Percentiles rank a stretch among this genome's conserved stretches.
Conservation (phyloP, 1,140 invertebrate species). For the Eubasilissa regina region DNA sequence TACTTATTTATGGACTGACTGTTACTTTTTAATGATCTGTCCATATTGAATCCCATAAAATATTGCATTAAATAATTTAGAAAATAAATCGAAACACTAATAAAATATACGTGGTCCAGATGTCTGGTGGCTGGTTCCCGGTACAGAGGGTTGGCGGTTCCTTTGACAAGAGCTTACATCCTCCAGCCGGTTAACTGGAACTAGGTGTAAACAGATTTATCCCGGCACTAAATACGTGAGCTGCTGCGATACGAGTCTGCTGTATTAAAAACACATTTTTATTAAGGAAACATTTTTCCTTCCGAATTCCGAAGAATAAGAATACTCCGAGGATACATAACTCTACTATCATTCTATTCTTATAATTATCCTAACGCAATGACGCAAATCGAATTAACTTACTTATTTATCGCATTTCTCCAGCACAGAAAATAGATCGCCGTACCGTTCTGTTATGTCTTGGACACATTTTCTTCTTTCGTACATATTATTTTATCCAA, state of each 20-base stretch:
- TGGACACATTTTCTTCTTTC: no score
- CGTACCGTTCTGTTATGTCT: no score
- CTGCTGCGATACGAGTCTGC: constrained; percentile 5
- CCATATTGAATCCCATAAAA: no score
- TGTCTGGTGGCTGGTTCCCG: background rate
- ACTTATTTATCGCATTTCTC: no score
- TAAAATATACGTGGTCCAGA: background rate
- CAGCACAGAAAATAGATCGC: no score
- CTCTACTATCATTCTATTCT: no score
- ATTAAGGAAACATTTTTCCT: background rate
- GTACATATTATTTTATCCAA: no score
- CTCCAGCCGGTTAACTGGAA: background rate
- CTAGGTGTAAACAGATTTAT: constrained; percentile 18
- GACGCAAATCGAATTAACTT: no score
- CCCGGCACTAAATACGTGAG: background rate
- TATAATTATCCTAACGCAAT: no score
- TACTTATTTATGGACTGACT: no score
- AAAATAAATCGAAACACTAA: background rate
- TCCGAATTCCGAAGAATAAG: background rate
- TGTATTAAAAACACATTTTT: background rate
- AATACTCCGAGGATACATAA: background rate
- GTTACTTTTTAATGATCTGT: no score
- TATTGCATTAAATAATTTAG: background rate
- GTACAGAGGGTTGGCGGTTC: constrained; percentile 1
- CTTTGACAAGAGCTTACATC: constrained; percentile 3